phyloP scores from a whole-genome alignment of 2,888 invertebrate species.

The Drosophila parthenogenetica region DNA sequence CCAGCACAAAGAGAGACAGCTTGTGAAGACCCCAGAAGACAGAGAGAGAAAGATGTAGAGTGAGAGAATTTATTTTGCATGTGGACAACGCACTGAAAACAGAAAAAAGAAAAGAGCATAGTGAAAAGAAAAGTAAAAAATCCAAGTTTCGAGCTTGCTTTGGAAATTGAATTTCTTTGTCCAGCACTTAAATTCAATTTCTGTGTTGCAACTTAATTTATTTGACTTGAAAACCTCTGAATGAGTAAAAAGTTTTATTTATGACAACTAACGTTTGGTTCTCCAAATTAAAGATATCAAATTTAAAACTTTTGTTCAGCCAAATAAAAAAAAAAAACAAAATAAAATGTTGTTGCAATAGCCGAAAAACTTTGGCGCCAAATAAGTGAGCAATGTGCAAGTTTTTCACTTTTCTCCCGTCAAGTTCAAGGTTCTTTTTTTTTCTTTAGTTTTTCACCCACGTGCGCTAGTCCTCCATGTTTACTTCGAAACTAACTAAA shows the following conservation, averaged over 20 bases:
- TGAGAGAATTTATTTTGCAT: conserved; percentile 62
- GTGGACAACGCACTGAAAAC: conserved; percentile 19
- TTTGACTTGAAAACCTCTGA: conserved; percentile 18
- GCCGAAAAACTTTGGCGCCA: conserved; percentile 69
- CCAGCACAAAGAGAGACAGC: conserved; percentile 3
- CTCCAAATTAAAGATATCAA: conserved; percentile 64
- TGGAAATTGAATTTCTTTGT: conserved; percentile 65
- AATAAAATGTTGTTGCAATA: conserved; percentile 45
- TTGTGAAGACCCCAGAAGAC: neutral
- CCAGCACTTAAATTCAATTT: conserved; percentile 55
- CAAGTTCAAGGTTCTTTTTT: conserved; percentile 25
- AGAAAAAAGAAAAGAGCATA: conserved; percentile 6
- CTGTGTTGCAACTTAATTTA: conserved; percentile 28
- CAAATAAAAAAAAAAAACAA: conserved; percentile 17
- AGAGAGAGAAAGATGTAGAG: neutral
- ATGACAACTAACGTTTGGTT: conserved; percentile 41
- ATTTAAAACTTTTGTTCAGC: conserved; percentile 48
- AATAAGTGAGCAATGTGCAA: conserved; percentile 57
- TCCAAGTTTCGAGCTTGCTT: conserved; percentile 28
- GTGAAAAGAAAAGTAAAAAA: conserved; percentile 10
- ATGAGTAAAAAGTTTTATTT: conserved; percentile 39
- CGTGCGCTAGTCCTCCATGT: conserved; percentile 40
- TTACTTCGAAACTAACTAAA: conserved; percentile 59
- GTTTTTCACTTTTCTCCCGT: conserved; percentile 33
- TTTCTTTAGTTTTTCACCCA: conserved; percentile 14